A percentile compares a stretch with the other conserved stretches of the same genome.
phyloP scores from a whole-genome alignment of 1,140 invertebrate species.

The Leptinotarsa defecta region DNA sequence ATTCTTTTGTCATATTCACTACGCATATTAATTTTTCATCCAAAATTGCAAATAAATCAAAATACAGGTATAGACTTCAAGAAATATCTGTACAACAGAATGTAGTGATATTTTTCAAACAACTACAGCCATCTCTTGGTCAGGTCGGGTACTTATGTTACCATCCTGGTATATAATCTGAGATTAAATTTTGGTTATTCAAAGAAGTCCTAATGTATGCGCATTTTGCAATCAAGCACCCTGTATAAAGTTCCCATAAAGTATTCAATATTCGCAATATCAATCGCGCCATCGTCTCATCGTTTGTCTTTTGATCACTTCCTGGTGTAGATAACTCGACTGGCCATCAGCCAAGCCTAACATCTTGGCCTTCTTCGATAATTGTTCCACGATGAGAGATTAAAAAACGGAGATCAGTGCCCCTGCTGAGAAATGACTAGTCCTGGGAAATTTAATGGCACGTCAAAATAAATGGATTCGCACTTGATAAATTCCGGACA shows the following conservation, averaged over 20 bases:
- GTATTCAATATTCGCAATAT: background rate
- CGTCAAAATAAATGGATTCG: conserved; percentile 7
- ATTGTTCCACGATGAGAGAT: background rate
- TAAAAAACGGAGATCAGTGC: background rate
- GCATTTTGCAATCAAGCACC: too few species aligned
- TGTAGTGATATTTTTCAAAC: too few species aligned
- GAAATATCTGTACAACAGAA: too few species aligned
- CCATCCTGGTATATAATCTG: too few species aligned
- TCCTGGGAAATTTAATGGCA: conserved; percentile 15
- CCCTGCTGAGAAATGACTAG: background rate
- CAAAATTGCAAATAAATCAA: too few species aligned
- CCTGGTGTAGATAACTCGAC: conserved; percentile 19
- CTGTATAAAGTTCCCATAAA: background rate
- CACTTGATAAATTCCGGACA: conserved; percentile 12
- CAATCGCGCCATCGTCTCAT: background rate
- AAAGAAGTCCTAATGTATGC: too few species aligned
- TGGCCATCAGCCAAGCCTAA: conserved; percentile 27
- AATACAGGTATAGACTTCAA: too few species aligned
- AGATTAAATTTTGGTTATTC: too few species aligned
- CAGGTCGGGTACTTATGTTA: too few species aligned
- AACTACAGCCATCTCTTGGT: too few species aligned
- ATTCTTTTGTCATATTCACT: too few species aligned
- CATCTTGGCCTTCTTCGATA: conserved; percentile 11
- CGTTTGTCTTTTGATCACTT: background rate
- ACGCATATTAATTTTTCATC: too few species aligned